Evolutionary conservation across 2,113 vertebrate genomes (phyloP).

Genomic region (Psettodes erumei): DNA sequence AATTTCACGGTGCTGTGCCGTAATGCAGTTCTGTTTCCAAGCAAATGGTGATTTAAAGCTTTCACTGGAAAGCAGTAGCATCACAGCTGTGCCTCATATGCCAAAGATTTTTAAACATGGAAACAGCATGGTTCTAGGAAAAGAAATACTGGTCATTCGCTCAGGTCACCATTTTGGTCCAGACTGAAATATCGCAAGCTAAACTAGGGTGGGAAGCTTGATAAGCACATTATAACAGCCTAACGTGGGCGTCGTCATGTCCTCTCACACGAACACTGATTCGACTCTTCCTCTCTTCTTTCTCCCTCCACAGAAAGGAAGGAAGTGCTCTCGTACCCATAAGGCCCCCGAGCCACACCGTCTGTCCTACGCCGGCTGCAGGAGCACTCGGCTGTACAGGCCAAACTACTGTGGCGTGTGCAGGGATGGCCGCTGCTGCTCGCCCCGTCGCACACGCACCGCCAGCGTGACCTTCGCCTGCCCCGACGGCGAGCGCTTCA

Average conservation of each 20-base stretch:
- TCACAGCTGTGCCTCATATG: too few relatives aligned
- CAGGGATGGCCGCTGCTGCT: conserved; percentile 86
- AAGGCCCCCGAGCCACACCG: conserved; percentile 84
- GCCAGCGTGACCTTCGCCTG: conserved; percentile 82
- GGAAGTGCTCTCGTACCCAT: conserved; percentile 86
- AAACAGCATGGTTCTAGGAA: not conserved
- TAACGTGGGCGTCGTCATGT: too few relatives aligned
- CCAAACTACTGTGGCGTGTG: conserved; percentile 87
- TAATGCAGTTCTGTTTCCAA: not conserved
- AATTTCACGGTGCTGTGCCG: conserved; percentile 4
- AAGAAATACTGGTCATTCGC: not conserved
- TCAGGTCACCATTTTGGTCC: not conserved
- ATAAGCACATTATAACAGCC: too few relatives aligned
- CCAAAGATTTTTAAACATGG: not conserved
- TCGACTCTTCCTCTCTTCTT: not conserved
- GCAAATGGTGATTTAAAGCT: conserved; percentile 9
- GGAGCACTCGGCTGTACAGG: conserved; percentile 82
- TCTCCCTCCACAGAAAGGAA: conserved; percentile 80
- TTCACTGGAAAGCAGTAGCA: not conserved
- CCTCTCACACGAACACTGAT: not conserved
- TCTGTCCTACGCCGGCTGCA: conserved; percentile 84
- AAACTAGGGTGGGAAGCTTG: not conserved
- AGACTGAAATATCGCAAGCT: not conserved
- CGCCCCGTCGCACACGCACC: conserved; percentile 83
- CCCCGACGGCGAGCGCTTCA: conserved; percentile 80